Evolutionary conservation across 1,140 invertebrate genomes (phyloP).

Genomic region (Aphidius ervi): DNA sequence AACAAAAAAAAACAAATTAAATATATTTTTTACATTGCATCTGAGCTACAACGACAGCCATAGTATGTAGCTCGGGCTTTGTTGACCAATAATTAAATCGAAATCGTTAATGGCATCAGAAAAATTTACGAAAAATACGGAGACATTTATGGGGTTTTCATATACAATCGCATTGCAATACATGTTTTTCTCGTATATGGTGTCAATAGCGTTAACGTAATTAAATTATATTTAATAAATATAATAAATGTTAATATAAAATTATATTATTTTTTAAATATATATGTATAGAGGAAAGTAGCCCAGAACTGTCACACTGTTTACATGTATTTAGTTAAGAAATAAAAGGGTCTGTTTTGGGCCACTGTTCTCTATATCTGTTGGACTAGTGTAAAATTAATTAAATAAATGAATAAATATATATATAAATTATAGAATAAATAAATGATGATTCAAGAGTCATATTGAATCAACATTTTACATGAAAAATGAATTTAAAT

Average conservation of each 20-base stretch:
- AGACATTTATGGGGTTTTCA: neutral
- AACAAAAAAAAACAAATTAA: neutral
- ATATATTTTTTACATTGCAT: neutral
- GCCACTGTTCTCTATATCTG: constrained; percentile 46
- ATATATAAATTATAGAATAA: constrained; percentile 6
- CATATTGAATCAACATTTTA: constrained; percentile 39
- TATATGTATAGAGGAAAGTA: too few species aligned
- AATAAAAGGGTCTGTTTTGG: constrained; percentile 36
- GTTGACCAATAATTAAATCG: neutral
- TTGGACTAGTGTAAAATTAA: constrained; percentile 25
- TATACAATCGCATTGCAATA: neutral
- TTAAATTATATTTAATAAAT: constrained; percentile 3
- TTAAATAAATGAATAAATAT: constrained; percentile 9
- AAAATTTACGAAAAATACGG: neutral
- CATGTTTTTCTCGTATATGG: neutral
- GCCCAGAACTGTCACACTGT: too few species aligned
- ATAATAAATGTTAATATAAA: constrained; percentile 18
- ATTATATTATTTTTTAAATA: constrained; percentile 42
- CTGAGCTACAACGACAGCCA: too few species aligned
- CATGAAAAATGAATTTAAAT: too few species aligned
- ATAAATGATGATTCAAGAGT: constrained; percentile 38
- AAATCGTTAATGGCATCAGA: neutral
- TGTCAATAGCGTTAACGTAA: neutral
- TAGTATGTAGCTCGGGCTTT: neutral
- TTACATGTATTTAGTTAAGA: too few species aligned